phyloP scores from a whole-genome alignment of 2,888 invertebrate species.

The Catotricha subobsoleta region DNA sequence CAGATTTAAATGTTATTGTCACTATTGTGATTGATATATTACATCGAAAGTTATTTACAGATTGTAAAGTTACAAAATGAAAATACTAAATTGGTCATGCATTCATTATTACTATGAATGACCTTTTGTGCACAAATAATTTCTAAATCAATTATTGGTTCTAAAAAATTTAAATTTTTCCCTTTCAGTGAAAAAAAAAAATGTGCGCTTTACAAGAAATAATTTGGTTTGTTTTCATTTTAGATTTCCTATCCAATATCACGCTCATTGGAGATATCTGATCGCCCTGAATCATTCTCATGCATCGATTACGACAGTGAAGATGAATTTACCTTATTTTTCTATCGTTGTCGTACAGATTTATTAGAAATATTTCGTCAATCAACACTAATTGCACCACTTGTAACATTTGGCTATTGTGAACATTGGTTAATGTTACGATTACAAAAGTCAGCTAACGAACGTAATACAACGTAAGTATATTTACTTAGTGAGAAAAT shows the following conservation, averaged over 20 bases:
- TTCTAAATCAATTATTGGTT: neutral
- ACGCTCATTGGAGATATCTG: slow-evolving; percentile 28
- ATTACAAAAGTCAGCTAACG: slow-evolving; percentile 42
- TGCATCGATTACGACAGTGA: slow-evolving; percentile 79
- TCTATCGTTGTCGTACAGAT: slow-evolving; percentile 63
- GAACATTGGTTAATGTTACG: slow-evolving; percentile 66
- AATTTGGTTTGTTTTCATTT: neutral
- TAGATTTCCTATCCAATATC: slow-evolving; percentile 35
- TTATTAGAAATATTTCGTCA: slow-evolving; percentile 64
- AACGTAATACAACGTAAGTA: slow-evolving; percentile 14
- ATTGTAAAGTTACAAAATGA: too few species aligned
- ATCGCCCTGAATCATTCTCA: slow-evolving; percentile 47
- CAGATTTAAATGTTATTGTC: too few species aligned
- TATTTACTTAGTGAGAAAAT: too few species aligned
- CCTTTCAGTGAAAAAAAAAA: neutral
- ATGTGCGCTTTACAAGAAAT: neutral
- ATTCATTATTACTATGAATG: too few species aligned
- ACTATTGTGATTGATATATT: too few species aligned
- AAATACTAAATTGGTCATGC: too few species aligned
- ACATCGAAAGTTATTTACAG: too few species aligned
- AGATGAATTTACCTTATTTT: slow-evolving; percentile 75
- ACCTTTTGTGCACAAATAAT: too few species aligned
- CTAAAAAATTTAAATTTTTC: neutral
- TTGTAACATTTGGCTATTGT: slow-evolving; percentile 65
- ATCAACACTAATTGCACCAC: slow-evolving; percentile 61